A percentile compares a stretch with the other conserved stretches of the same genome.
These are phyloP conservation scores for Leptarthrus brevirostris DNA, from an alignment of 2,888 invertebrate genomes.

Conservation along the genomic window DNA sequence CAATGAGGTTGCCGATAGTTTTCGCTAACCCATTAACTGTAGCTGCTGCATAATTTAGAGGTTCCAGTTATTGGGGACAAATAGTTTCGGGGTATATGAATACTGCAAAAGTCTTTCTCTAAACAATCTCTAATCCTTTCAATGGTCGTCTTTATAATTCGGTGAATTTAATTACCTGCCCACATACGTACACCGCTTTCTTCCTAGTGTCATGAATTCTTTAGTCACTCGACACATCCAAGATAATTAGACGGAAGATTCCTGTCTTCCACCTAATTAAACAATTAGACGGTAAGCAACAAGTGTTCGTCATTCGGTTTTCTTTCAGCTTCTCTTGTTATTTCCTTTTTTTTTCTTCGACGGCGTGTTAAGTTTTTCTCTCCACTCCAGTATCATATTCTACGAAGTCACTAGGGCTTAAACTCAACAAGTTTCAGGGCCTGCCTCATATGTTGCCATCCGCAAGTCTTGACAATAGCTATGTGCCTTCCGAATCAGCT, in stretches of 20 bases:
- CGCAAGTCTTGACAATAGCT: not conserved
- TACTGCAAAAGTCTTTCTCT: too few relatives aligned
- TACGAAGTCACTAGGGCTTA: constrained; percentile 40
- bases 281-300: constrained; percentile 43
- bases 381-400: constrained; percentile 43
- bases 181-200: not conserved
- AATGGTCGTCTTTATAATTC: constrained; percentile 14
- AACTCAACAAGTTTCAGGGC: constrained; percentile 39
- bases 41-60: too few relatives aligned
- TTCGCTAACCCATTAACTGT: not conserved
- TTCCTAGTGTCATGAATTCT: not conserved
- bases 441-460: constrained; percentile 37
- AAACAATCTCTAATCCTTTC: not conserved
- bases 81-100: too few relatives aligned
- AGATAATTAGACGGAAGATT: constrained; percentile 33
- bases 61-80: too few relatives aligned
- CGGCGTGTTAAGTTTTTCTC: constrained; percentile 41
- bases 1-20: too few relatives aligned
- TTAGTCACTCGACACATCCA: constrained; percentile 6
- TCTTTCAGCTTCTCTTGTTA: constrained; percentile 22
- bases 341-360: constrained; percentile 25
- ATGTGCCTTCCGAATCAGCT: not conserved
- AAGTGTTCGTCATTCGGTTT: constrained; percentile 25
- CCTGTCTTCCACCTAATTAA: constrained; percentile 43
- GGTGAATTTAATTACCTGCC: constrained; percentile 1